Percentiles rank a stretch among this genome's conserved stretches.
phyloP scores from a whole-genome alignment of 1,140 invertebrate genomes.

The Heliothis virescens region DNA sequence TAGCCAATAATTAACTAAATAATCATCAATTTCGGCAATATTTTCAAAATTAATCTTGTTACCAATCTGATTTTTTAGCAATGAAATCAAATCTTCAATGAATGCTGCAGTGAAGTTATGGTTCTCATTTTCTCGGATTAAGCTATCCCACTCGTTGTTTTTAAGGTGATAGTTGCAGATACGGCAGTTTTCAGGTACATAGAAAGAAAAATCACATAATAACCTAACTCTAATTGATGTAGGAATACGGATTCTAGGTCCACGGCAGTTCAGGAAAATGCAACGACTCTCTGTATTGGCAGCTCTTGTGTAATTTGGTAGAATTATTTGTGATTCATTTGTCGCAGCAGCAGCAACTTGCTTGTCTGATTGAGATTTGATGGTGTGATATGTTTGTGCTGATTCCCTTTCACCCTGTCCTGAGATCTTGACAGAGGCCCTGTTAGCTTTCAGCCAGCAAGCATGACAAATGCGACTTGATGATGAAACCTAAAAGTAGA shows the following conservation, averaged over 20 bases:
- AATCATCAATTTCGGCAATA: background rate
- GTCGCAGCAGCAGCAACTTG: too few species aligned
- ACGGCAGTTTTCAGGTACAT: background rate
- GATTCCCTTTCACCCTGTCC: too few species aligned
- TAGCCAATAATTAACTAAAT: background rate
- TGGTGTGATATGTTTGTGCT: too few species aligned
- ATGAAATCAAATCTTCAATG: background rate
- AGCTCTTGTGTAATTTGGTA: too few species aligned
- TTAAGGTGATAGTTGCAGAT: background rate
- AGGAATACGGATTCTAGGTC: background rate
- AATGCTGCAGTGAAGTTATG: background rate
- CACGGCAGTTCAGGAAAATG: background rate
- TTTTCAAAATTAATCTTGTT: background rate
- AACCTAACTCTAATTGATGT: background rate
- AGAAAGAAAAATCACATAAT: background rate
- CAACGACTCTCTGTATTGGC: too few species aligned
- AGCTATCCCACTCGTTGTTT: background rate
- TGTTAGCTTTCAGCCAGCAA: background rate
- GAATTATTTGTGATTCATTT: too few species aligned
- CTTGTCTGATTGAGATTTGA: too few species aligned
- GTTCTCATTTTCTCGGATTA: background rate
- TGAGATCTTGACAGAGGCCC: background rate
- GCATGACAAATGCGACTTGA: background rate
- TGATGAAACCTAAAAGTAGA: conserved; percentile 3
- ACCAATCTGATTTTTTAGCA: background rate